Evolutionary conservation across 2,888 invertebrate species (phyloP).

Genomic region (Tenthredo amoena): DNA sequence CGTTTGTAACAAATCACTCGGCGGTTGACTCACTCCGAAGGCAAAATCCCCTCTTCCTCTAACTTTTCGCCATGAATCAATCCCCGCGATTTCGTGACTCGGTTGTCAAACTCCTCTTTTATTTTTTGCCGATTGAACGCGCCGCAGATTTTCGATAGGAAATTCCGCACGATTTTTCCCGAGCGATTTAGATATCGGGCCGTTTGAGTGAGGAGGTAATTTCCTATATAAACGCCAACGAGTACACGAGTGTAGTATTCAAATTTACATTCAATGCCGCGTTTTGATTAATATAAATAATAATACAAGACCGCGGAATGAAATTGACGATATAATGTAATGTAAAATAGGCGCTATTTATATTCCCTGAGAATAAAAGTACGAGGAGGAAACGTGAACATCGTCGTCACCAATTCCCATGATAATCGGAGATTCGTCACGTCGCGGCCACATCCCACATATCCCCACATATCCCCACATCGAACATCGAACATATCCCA

Average conservation of each 20-base stretch:
- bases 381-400: conserved; percentile 56
- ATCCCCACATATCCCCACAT: too few relatives aligned
- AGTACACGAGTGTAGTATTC: background rate
- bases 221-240: background rate
- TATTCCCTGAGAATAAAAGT: background rate
- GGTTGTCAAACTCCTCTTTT: conserved; percentile 3
- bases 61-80: conserved; percentile 6
- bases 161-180: conserved; percentile 20
- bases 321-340: background rate
- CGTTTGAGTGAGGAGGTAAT: too few relatives aligned
- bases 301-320: background rate
- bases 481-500: conserved; percentile 46
- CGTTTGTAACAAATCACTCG: conserved; percentile 52
- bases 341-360: background rate
- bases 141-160: background rate
- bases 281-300: background rate
- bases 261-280: background rate
- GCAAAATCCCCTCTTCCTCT: background rate
- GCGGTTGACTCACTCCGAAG: conserved; percentile 44
- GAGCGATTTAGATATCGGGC: background rate
- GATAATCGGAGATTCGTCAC: background rate
- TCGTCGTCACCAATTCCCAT: conserved; percentile 53
- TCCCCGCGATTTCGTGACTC: conserved; percentile 25
- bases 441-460: conserved; percentile 41
- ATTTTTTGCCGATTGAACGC: background rate